Evolutionary conservation across 2,113 vertebrate species (phyloP).

Genomic region (Cyprinodon tularosa): DNA sequence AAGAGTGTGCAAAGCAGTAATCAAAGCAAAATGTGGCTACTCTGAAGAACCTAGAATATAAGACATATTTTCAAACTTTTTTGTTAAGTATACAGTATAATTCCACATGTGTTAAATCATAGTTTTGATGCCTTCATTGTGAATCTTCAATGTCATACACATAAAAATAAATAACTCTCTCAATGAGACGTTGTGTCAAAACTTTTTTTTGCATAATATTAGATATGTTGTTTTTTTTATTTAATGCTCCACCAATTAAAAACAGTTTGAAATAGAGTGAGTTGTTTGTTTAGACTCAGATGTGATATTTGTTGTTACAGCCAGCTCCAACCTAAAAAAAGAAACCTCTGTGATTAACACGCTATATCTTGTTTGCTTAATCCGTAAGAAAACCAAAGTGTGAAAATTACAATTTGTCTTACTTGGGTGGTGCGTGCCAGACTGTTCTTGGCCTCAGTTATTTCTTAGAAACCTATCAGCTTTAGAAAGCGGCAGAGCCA

Average conservation of each 20-base stretch:
- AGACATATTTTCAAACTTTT: too few relatives aligned
- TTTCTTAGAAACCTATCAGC: conserved; percentile 2
- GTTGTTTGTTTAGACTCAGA: background rate
- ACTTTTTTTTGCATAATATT: too few relatives aligned
- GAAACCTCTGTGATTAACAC: conserved; percentile 13
- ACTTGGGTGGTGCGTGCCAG: background rate
- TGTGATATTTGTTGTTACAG: background rate
- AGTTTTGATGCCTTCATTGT: too few relatives aligned
- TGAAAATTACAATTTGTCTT: conserved; percentile 2
- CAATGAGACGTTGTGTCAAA: too few relatives aligned
- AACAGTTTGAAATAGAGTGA: background rate
- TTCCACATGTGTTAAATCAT: too few relatives aligned
- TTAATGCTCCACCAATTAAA: background rate
- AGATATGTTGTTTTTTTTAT: background rate
- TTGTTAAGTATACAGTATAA: too few relatives aligned
- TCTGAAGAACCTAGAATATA: too few relatives aligned
- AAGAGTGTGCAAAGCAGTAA: too few relatives aligned
- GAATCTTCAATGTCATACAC: too few relatives aligned
- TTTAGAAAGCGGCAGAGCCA: background rate
- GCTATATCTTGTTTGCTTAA: conserved; percentile 23
- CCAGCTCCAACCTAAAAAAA: background rate
- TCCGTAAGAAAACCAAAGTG: conserved; percentile 12
- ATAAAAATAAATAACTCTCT: too few relatives aligned
- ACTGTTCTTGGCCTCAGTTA: conserved; percentile 3
- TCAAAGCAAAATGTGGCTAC: too few relatives aligned